Conservation (phyloP, 2,113 vertebrate species). For the Sceloporus tristichus region DNA sequence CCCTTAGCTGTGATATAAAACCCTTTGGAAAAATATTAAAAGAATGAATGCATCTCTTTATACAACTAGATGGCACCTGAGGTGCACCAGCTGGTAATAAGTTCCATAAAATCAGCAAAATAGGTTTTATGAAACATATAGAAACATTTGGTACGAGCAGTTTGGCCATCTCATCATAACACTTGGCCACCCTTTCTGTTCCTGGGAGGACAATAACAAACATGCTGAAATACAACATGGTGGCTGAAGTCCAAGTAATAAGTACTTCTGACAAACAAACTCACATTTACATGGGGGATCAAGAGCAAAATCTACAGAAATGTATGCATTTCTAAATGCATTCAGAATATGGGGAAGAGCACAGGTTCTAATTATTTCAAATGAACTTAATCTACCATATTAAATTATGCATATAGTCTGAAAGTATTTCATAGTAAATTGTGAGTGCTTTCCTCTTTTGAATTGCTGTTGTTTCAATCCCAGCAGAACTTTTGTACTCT, state of each 20-base stretch:
- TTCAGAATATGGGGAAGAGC: neutral
- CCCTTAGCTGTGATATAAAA: neutral
- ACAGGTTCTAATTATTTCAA: neutral
- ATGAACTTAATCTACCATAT: neutral
- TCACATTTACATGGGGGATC: neutral
- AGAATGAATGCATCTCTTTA: too few relatives aligned
- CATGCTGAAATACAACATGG: neutral
- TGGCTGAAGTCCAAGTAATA: neutral
- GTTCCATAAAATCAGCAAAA: neutral
- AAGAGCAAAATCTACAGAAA: neutral
- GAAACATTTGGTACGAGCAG: neutral
- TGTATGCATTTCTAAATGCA: neutral
- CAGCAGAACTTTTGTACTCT: conserved; percentile 25
- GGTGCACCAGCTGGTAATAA: too few relatives aligned
- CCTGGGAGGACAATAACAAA: neutral
- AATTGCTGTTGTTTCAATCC: conserved; percentile 40
- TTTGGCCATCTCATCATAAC: neutral
- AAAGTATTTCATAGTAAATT: conserved; percentile 51
- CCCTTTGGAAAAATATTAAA: too few relatives aligned
- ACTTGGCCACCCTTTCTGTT: neutral
- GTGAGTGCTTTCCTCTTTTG: conserved; percentile 35
- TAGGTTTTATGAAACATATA: neutral
- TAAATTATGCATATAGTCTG: conserved; percentile 35
- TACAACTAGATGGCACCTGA: neutral
- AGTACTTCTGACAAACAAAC: neutral